These are phyloP conservation scores for Phalacrocorax aristotelis DNA, from an alignment of 2,113 vertebrate genomes.

Conservation along the genomic window DNA sequence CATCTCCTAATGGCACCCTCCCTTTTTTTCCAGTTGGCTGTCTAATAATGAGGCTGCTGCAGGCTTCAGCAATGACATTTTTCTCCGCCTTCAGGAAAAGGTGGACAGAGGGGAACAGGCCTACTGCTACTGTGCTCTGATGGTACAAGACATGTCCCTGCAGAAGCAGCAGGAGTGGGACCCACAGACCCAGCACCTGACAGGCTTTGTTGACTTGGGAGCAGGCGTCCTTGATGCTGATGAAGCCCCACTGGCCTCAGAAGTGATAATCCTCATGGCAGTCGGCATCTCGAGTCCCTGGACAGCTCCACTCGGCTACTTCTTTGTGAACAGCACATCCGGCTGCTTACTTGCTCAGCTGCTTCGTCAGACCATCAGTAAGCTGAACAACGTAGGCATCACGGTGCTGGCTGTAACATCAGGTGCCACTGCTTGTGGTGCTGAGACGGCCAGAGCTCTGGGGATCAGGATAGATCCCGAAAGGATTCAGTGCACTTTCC, in stretches of 20 bases:
- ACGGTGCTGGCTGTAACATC: constrained; percentile 54
- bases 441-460: constrained; percentile 55
- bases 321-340: constrained; percentile 8
- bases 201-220: constrained; percentile 62
- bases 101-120: constrained; percentile 38
- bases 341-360: constrained; percentile 65
- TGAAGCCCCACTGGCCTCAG: constrained; percentile 49
- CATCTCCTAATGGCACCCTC: not conserved
- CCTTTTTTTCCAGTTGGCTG: constrained; percentile 55
- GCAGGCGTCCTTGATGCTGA: constrained; percentile 51
- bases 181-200: not conserved
- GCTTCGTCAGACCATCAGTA: constrained; percentile 60
- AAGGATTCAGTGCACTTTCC: constrained; percentile 56
- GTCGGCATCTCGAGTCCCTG: constrained; percentile 51
- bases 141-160: constrained; percentile 44
- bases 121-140: constrained; percentile 32
- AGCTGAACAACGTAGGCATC: constrained; percentile 51
- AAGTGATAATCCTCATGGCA: constrained; percentile 57
- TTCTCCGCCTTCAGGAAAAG: constrained; percentile 56
- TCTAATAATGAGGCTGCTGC: constrained; percentile 27
- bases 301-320: constrained; percentile 67
- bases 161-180: constrained; percentile 65
- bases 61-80: constrained; percentile 63
- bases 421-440: not conserved
- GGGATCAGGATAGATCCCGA: constrained; percentile 28